Percentiles rank a stretch among this genome's conserved stretches.
phyloP scores from a whole-genome alignment of 2,113 vertebrate species.

The Miniopterus natalensis region DNA sequence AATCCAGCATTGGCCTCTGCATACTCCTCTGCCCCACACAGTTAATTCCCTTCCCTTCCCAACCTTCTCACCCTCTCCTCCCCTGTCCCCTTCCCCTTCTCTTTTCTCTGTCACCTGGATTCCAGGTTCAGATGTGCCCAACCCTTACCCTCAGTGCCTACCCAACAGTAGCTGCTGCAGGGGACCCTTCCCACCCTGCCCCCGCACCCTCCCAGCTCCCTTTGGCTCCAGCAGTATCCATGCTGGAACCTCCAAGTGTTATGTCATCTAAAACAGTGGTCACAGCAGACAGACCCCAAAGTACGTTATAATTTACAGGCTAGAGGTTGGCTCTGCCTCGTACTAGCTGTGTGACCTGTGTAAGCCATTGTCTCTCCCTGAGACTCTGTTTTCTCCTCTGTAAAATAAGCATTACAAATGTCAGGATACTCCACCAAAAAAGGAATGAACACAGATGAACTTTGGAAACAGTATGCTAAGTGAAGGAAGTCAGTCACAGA shows the following conservation, averaged over 20 bases:
- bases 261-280: neutral
- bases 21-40: neutral
- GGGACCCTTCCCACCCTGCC: neutral
- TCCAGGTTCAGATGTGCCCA: neutral
- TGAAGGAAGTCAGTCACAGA: neutral
- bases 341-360: neutral
- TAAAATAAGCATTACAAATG: neutral
- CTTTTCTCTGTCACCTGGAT: neutral
- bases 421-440: neutral
- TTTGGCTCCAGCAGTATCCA: neutral
- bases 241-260: constrained; percentile 2
- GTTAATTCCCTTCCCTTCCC: neutral
- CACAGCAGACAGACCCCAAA: neutral
- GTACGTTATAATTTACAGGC: neutral
- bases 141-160: neutral
- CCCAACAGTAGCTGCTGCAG: neutral
- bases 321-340: neutral
- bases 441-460: neutral
- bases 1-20: neutral
- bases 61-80: neutral
- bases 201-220: neutral
- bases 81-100: neutral
- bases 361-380: neutral
- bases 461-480: neutral
- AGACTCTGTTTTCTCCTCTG: neutral